Base-by-base conservation (phyloP, 2,113 vertebrate species). In the Litocranius walleri region DNA sequence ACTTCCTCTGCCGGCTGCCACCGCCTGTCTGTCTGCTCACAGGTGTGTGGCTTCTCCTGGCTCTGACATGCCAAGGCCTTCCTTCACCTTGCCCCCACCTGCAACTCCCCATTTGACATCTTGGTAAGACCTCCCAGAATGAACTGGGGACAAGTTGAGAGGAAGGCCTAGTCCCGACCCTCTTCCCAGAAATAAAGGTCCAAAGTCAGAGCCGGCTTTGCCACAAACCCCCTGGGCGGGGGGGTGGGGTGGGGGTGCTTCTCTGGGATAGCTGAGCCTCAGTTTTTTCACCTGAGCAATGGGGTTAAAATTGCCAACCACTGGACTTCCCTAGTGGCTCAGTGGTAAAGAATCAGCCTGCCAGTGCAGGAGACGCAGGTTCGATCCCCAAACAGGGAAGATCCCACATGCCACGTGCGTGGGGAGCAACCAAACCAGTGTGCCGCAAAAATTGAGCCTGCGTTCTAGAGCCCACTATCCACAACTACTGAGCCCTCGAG, bases 1-100 rank as follows among this genome's bases (percentile, higher is more conserved):
- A 97, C 96, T 96, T 98, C 97, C 95, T 96, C 94, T 17, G 13
- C 5, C 6, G 52, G 52, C 89, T 56, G 54, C 71, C 6, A 1
- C 30, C 8, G 27, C 36, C 87, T 80, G 62, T 13, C 95, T 45
- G 78, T 40, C 88, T 82, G 40, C 59, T 52, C 2, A 9, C n/a
- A n/a, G 78, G 62, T 48, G 13, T 84, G 71, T 50, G 64, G 90
- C 5, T 78, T 88, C 90, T 71, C n/a, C 43, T 0, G 1, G 67
- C 67, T 3, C 61, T 33, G 61, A 62, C 61, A 33, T 7, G 14
- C 30, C 61, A 33, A 62, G 29, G 61, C 61, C 67, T 36, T 74
- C 67, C 36, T 40, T 40, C 67, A 40, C 36, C 36, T 40, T 5
- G 12, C 12, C 71, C 71, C 12, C 12, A 43, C 67, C 15, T 0